A percentile compares a stretch with the other conserved stretches of the same genome.
Evolutionary conservation across 2,113 vertebrate species (phyloP).

Genomic region (Corythornis madagascariensis): DNA sequence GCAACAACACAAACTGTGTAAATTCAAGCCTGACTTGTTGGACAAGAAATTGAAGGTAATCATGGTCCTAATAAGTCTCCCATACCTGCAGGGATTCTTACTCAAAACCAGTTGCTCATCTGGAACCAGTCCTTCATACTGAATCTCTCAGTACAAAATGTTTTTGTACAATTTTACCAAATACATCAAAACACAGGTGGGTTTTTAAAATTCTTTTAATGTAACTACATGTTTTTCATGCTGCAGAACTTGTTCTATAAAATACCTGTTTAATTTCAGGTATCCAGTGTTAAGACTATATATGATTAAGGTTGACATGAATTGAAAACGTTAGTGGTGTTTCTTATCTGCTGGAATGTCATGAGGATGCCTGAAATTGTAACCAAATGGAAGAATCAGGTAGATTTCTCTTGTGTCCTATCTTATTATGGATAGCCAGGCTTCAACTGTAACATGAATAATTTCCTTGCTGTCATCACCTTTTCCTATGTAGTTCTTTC

Average conservation of each 20-base stretch:
- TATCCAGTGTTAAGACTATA: not conserved
- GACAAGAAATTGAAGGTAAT: not conserved
- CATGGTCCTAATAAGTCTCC: not conserved
- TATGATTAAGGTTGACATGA: not conserved
- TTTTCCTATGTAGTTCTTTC: not conserved
- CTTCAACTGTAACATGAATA: not conserved
- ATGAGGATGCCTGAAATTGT: not conserved
- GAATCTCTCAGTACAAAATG: too few species aligned
- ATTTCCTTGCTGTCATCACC: not conserved
- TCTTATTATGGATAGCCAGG: not conserved
- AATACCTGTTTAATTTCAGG: not conserved
- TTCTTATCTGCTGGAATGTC: not conserved
- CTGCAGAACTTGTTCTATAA: not conserved
- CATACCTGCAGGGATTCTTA: not conserved
- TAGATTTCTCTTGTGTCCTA: not conserved
- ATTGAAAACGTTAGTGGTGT: not conserved
- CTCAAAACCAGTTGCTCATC: not conserved
- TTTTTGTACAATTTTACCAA: not conserved
- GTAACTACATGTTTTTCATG: not conserved
- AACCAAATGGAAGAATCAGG: not conserved
- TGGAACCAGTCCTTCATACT: not conserved
- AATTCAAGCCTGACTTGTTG: not conserved
- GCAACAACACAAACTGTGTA: not conserved
- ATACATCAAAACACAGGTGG: not conserved
- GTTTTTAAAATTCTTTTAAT: not conserved